A percentile compares a stretch with the other conserved stretches of the same genome.
phyloP scores from a whole-genome alignment of 2,888 invertebrate species.

The Drosophila ezoana region DNA sequence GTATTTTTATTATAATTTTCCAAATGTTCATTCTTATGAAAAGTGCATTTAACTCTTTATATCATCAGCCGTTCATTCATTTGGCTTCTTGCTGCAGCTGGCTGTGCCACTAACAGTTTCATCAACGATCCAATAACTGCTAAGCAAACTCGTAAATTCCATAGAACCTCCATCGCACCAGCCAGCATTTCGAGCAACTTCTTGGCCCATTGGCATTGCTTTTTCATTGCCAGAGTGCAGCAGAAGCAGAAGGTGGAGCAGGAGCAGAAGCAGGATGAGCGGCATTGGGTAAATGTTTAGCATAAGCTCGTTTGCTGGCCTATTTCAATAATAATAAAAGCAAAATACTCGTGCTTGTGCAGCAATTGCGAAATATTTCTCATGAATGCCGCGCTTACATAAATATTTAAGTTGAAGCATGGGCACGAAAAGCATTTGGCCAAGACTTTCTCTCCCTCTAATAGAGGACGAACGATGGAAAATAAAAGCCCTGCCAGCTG shows the following conservation, averaged over 20 bases:
- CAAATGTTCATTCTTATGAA: background rate
- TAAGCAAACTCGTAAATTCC: conserved; percentile 41
- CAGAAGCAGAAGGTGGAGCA: background rate
- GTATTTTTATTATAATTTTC: background rate
- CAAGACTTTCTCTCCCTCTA: conserved; percentile 13
- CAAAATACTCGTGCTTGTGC: conserved; percentile 48
- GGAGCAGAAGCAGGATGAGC: background rate
- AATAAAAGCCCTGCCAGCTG: conserved; percentile 64
- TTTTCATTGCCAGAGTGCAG: conserved; percentile 39
- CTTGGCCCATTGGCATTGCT: conserved; percentile 8
- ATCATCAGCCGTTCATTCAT: conserved; percentile 1
- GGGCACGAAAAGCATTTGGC: conserved; percentile 56
- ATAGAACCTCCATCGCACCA: background rate
- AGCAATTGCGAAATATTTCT: conserved; percentile 62
- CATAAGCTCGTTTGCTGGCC: conserved; percentile 57
- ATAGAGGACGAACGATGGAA: conserved; percentile 32
- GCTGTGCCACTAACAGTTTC: conserved; percentile 15
- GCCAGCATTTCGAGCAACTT: background rate
- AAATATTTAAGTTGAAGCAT: conserved; percentile 67
- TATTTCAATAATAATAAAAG: conserved; percentile 68
- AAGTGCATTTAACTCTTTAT: background rate
- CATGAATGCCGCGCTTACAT: conserved; percentile 59
- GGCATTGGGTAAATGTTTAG: conserved; percentile 35
- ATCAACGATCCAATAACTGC: conserved; percentile 23
- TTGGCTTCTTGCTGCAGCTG: conserved; percentile 1